Conservation (phyloP, 2,888 invertebrate species). For the Tipula helvola region DNA sequence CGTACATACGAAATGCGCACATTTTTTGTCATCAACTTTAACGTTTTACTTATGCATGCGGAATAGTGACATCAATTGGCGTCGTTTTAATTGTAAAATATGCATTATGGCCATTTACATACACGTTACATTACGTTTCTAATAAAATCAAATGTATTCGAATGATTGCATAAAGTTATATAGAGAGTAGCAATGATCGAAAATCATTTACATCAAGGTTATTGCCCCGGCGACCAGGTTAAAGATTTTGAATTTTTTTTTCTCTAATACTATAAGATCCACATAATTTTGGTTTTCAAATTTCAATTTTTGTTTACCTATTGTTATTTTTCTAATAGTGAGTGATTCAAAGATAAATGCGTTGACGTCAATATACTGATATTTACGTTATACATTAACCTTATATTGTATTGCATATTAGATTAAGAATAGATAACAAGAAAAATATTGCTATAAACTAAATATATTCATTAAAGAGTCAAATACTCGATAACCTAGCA, state of each 20-base stretch:
- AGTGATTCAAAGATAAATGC: not conserved
- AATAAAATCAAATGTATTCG: not conserved
- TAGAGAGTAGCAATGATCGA: not conserved
- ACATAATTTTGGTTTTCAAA: not conserved
- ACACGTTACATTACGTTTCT: not conserved
- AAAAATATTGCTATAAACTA: too few species aligned
- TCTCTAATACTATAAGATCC: not conserved
- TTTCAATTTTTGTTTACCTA: not conserved
- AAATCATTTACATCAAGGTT: not conserved
- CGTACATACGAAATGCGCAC: not conserved
- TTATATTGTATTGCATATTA: not conserved
- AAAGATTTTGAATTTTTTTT: not conserved
- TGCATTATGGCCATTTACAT: not conserved
- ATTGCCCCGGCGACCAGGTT: not conserved
- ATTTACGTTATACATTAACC: not conserved
- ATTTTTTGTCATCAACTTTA: not conserved
- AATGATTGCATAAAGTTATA: not conserved
- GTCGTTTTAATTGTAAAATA: not conserved
- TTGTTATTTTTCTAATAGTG: not conserved
- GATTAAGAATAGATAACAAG: too few species aligned
- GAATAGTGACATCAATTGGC: not conserved
- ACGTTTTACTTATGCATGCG: not conserved
- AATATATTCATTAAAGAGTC: too few species aligned
- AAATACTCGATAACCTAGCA: too few species aligned
- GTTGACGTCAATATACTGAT: not conserved